Conservation (phyloP, 2,888 invertebrate species). For the Apamea crenata region DNA sequence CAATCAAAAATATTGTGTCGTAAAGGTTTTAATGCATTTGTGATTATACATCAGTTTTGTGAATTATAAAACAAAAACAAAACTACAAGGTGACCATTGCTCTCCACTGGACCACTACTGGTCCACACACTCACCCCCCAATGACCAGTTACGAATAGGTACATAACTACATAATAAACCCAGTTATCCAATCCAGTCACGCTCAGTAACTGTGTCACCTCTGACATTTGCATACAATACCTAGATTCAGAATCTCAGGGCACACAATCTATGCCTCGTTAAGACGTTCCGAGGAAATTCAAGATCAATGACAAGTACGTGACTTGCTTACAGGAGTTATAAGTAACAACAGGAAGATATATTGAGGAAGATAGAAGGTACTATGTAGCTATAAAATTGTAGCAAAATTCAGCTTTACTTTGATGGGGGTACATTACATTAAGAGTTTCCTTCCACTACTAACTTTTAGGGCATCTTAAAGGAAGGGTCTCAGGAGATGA, state of each 20-base stretch:
- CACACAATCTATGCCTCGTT: slow-evolving; percentile 54
- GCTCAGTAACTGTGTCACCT: not conserved
- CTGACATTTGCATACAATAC: slow-evolving; percentile 40
- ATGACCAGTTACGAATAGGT: not conserved
- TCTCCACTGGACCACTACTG: no score
- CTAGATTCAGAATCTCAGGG: slow-evolving; percentile 29
- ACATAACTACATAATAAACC: slow-evolving; percentile 1
- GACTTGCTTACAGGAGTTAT: slow-evolving; percentile 38
- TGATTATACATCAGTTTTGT: no score
- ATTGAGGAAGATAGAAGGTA: slow-evolving; percentile 1
- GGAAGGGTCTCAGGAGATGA: not conserved
- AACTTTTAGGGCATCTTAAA: slow-evolving; percentile 29
- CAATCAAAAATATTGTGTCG: no score
- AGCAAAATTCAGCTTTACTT: slow-evolving; percentile 6
- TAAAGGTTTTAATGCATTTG: no score
- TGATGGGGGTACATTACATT: slow-evolving; percentile 8
- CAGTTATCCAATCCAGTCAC: not conserved
- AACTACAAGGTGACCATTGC: no score
- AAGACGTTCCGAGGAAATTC: slow-evolving; percentile 51
- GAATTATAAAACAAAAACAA: no score
- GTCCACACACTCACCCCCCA: not conserved
- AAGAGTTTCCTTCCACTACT: slow-evolving; percentile 10
- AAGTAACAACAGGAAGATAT: slow-evolving; percentile 30
- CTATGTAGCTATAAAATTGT: slow-evolving; percentile 20
- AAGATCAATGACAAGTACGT: slow-evolving; percentile 61